Base-by-base conservation (phyloP, 1,140 invertebrate genomes). In the Drosophila parabipectinata region DNA sequence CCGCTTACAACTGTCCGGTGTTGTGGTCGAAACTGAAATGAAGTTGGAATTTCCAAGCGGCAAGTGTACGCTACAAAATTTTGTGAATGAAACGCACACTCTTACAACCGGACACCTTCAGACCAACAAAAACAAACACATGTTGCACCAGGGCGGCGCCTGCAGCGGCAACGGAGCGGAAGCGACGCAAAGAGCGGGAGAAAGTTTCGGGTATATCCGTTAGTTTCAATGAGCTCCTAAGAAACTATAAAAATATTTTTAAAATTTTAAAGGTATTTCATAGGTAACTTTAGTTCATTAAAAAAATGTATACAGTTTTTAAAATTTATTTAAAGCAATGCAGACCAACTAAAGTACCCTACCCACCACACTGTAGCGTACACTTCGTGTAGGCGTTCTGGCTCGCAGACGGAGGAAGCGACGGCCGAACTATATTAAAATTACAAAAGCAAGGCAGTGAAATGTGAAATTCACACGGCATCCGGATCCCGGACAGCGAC, bases 381-480 rank as follows among this genome's bases (percentile, higher is more conserved):
- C 10, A 18, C 8, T 14, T 15, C 1, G 41, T 44, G 41, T 44
- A 18, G 41, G 41, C 41, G 41, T 44, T 44, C 14, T 44, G 41
- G 41, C n/a, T 44, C n/a, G 41, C 41, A 44, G 72, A 84, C 51
- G 83, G 68, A 60, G 37, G 26, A 64, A 45, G 53, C 80, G 56
- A 72, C 15, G 63, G 60, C 63, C 67, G 77, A 84, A 74, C 39
- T 64, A 73, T 30, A 48, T 63, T 72, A 58, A 64, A 71, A 72
- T 56, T 71, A 57, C 34, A 59, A 64, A 69, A 71, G 72, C 37
- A 28, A 53, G 53, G 57, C 64, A 77, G 48, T 59, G 58, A 84
- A 84, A 84, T 80, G 68, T 77, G 55, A 84, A 84, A 85, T 85
- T 80, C 76, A 80, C 63, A 74, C 77, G 47, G 62, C 66, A 80